phyloP scores from a whole-genome alignment of 2,113 vertebrate genomes.

The Rhombomys opimus region DNA sequence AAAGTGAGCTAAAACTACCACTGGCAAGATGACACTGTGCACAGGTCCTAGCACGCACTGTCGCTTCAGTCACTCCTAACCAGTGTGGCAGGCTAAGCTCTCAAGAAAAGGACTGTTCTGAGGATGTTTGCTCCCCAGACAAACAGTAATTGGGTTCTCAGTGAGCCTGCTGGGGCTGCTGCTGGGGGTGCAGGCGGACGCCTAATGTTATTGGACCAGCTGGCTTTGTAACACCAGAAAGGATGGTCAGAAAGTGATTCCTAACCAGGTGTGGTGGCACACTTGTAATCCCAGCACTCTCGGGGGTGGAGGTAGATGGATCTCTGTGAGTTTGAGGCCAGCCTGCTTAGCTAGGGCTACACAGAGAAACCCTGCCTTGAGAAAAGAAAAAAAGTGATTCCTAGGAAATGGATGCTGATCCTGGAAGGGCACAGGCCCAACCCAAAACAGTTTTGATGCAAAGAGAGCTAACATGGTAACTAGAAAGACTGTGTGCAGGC shows the following conservation, averaged over 20 bases:
- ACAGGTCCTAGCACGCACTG: background rate
- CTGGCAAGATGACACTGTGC: background rate
- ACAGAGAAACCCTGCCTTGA: too few species aligned
- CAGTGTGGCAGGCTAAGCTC: background rate
- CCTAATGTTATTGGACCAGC: background rate
- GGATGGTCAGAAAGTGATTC: background rate
- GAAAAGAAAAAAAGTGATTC: too few species aligned
- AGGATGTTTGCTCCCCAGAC: conserved; percentile 20
- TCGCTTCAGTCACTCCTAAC: conserved; percentile 29
- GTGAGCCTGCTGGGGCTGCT: background rate
- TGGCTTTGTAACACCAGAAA: conserved; percentile 16
- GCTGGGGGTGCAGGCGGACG: background rate
- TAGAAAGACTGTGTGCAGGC: background rate
- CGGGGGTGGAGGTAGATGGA: too few species aligned
- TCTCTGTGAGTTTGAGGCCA: too few species aligned
- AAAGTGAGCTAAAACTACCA: conserved; percentile 49
- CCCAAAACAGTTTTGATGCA: background rate
- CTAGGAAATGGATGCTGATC: conserved; percentile 37
- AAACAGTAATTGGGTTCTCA: conserved; percentile 52
- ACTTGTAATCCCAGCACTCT: too few species aligned
- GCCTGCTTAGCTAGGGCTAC: too few species aligned
- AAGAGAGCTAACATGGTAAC: background rate
- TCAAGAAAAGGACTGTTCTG: conserved; percentile 11
- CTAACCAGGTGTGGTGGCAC: too few species aligned
- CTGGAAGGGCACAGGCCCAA: background rate